phyloP scores from a whole-genome alignment of 2,888 invertebrate species.

The Isoperla grammatica region DNA sequence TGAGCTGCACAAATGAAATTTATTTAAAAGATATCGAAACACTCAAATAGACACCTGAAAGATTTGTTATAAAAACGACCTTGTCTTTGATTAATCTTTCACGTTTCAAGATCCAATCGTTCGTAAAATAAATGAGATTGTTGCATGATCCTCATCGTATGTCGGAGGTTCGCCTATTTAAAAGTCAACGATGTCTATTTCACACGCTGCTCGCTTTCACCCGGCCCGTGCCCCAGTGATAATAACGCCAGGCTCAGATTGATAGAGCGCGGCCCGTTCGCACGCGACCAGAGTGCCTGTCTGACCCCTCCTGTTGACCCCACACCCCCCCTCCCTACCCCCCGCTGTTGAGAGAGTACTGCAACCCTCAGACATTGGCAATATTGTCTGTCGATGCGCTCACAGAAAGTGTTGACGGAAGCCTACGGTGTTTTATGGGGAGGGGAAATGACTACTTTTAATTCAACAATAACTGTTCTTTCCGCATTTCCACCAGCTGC shows the following conservation, averaged over 20 bases:
- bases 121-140: constrained; percentile 10
- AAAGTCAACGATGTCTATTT: constrained; percentile 3
- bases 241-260: background rate
- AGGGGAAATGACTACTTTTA: background rate
- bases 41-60: too few relatives aligned
- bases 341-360: constrained; percentile 8
- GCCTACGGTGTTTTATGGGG: background rate
- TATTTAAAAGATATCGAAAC: too few relatives aligned
- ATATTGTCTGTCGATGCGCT: background rate
- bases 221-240: too few relatives aligned
- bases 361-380: background rate
- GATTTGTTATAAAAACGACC: too few relatives aligned
- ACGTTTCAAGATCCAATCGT: too few relatives aligned
- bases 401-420: background rate
- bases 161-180: background rate
- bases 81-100: too few relatives aligned
- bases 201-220: background rate
- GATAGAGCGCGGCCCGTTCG: background rate
- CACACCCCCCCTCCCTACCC: background rate
- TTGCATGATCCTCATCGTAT: constrained; percentile 1
- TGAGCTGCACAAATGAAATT: too few relatives aligned
- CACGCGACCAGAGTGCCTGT: background rate
- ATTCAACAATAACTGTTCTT: too few relatives aligned
- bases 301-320: background rate
- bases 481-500: too few relatives aligned